Conservation (phyloP, 2,113 vertebrate species). For the Globicephala melas region DNA sequence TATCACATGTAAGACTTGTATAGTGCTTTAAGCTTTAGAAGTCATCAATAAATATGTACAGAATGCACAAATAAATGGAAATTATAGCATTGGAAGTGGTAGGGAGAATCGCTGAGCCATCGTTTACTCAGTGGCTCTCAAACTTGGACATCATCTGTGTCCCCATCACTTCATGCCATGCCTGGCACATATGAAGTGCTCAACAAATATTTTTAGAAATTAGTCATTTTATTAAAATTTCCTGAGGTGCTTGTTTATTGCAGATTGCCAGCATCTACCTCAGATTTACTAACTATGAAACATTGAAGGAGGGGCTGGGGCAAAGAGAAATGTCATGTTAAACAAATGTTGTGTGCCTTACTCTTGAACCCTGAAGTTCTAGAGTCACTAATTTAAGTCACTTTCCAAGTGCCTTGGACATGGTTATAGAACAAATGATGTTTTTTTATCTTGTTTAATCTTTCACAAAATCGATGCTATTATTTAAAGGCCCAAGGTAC, state of each 20-base stretch:
- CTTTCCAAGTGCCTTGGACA: neutral
- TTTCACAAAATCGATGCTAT: neutral
- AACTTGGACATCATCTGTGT: neutral
- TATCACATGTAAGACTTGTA: neutral
- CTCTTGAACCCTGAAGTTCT: neutral
- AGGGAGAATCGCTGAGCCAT: neutral
- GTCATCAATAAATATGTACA: neutral
- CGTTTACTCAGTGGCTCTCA: neutral
- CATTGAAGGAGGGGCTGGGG: fast-evolving
- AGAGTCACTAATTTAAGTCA: neutral
- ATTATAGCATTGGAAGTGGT: neutral
- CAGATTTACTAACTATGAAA: neutral
- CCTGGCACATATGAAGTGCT: neutral
- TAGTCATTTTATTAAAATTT: neutral
- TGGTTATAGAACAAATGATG: neutral
- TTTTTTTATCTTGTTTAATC: neutral
- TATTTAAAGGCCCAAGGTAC: neutral
- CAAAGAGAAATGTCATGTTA: neutral
- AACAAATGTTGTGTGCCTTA: neutral
- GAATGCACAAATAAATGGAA: neutral
- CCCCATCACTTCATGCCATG: neutral
- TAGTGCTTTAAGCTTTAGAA: neutral
- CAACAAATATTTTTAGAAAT: neutral
- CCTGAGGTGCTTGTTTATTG: neutral
- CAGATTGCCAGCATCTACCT: neutral